Evolutionary conservation across 2,113 vertebrate genomes (phyloP), one percentile per base, ranked within the genome.

Genomic region (Labeo rohita): DNA sequence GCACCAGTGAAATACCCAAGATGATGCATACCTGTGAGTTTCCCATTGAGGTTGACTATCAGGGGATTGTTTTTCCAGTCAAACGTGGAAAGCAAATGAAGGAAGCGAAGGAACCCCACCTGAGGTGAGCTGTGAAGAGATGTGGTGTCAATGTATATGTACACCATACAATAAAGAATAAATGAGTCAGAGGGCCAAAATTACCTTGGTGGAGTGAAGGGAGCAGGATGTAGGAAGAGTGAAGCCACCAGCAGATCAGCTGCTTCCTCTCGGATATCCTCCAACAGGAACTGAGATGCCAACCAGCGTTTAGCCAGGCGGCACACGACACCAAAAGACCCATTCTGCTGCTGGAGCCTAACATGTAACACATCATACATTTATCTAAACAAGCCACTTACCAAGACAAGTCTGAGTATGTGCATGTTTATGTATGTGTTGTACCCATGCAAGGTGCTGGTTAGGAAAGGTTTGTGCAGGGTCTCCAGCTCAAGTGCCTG

Each of bases 1-100:
- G 8, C 9, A 34, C 18, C 43, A 6, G 34, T 16, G 5, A 39
- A 61, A 84, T 13, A 23, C 21, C 7, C 6, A 21, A 43, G 73
- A 8, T 36, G 39, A 11, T 66, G 43, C 95, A 93, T 92, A 98
- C 98, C 98, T 93, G 94, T 95, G 39, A 99, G 94, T 45, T 96
- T 95, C 43, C 81, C 90, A 16, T 99, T 99, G 59, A 99, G 94
- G 92, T 98, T 97, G 86, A 99, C 93, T 0, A 99, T 91, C 86
- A 99, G 94, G 56, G 97, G 97, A 90, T 89, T 97, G 91, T 97
- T 99, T 91, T 95, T 98, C 98, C 98, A 99, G 92, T 99, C 98
- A 88, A 98, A 98, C 52, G 96, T 95, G n/a, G 96, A 94, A 16
- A 99, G 91, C 90, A 99, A 92, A 88, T 93, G 92, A 56, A 99